Base-by-base conservation (phyloP, 2,113 vertebrate genomes). In the Oplegnathus fasciatus region DNA sequence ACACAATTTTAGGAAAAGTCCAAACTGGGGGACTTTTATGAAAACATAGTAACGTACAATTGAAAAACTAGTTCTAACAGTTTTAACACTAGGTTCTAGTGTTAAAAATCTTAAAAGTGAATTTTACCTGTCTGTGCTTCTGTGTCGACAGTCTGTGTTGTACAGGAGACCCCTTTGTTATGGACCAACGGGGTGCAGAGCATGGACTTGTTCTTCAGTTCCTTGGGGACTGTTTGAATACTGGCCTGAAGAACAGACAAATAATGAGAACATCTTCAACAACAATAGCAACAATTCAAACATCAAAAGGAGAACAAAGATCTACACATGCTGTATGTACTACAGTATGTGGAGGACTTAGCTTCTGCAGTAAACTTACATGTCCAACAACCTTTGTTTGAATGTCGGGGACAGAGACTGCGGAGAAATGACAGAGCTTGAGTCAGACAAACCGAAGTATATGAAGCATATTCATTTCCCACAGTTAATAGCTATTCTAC, bases 161-260 rank as follows among this genome's bases (percentile, higher is more conserved):
- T 97, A 85, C 98, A 99, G 0, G 96, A 97, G 17, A 97, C 97
- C 68, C 97, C 98, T 94, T 98, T 99, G 87, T 97, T 98, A 87
- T 98, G 97, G 55, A 96, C 97, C 90, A 99, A 95, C 1, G 98
- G 98, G 52, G 97, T 97, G 87, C 98, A 99, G 68, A 98, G 90
- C 65, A 97, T 89, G 4, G 98, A 96, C 93, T 99, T 99, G 92
- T 99, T 99, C 95, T 98, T 99, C 37, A 98, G 94, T 69, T 97
- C 94, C 48, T 95, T 94, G 48, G 96, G 93, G 24, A 95, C 96
- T 46, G 97, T 98, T 83, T 99, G 98, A 58, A 97, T 96, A 90
- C 97, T 96, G 68, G 96, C 97, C 97, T 99, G 92, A 69, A 50
- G 57, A 50, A 0, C 1, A 69, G 13, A 57, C 2, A 58, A 37